Evolutionary conservation across 2,113 vertebrate genomes (phyloP).

Genomic region (Vulpes lagopus): DNA sequence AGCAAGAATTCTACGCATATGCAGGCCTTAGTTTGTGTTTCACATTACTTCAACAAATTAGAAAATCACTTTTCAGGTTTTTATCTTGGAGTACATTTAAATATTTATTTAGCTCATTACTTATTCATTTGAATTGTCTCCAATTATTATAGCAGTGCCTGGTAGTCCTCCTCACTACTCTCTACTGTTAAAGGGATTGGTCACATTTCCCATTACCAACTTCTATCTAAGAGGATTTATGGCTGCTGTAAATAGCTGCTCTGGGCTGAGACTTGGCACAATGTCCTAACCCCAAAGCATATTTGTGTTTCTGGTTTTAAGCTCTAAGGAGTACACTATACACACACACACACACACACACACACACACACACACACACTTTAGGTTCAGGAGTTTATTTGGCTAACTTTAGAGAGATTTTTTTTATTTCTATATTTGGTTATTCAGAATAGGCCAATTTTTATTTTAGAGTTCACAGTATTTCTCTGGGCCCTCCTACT

Average conservation of each 20-base stretch:
- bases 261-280: slow-evolving; percentile 80
- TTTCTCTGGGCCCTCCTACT: slow-evolving; percentile 77
- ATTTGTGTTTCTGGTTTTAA: slow-evolving; percentile 83
- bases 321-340: slow-evolving; percentile 57
- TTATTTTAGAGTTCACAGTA: slow-evolving; percentile 69
- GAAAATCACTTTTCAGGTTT: slow-evolving; percentile 72
- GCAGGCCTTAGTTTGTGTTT: slow-evolving; percentile 1
- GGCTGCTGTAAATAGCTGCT: slow-evolving; percentile 83
- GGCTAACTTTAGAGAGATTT: slow-evolving; percentile 56
- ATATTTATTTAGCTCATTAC: slow-evolving; percentile 81
- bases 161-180: slow-evolving; percentile 79
- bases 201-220: slow-evolving; percentile 86
- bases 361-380: not conserved
- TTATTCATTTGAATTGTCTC: slow-evolving; percentile 84
- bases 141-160: slow-evolving; percentile 78
- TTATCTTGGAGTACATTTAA: slow-evolving; percentile 73
- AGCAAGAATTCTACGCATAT: not conserved
- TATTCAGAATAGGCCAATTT: slow-evolving; percentile 44
- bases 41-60: slow-evolving; percentile 53
- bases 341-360: not conserved
- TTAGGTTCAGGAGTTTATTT: slow-evolving; percentile 54
- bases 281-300: slow-evolving; percentile 78
- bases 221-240: slow-evolving; percentile 84
- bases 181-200: slow-evolving; percentile 74
- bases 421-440: slow-evolving; percentile 23